Conservation (phyloP, 2,113 vertebrate genomes). For the Myanophis thanlyinensis region DNA sequence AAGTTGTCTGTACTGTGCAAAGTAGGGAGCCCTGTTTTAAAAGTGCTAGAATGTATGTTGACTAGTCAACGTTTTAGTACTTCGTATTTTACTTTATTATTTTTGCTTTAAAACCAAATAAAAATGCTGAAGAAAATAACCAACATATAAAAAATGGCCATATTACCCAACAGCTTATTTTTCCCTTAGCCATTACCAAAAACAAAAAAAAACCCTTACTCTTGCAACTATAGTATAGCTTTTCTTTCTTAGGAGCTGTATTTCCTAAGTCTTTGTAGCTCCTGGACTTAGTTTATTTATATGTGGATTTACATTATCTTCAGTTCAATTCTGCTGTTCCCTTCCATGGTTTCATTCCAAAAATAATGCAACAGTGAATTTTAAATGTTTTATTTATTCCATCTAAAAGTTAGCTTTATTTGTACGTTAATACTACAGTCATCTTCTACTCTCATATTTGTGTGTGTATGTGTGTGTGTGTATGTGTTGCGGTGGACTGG, state of each 20-base stretch:
- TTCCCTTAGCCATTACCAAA: not conserved
- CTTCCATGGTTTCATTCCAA: conserved; percentile 64
- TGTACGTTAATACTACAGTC: conserved; percentile 48
- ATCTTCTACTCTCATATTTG: conserved; percentile 45
- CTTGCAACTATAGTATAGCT: conserved; percentile 52
- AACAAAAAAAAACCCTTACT: not conserved
- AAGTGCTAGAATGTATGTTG: not conserved
- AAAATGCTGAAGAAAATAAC: conserved; percentile 19
- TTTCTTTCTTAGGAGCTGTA: conserved; percentile 45
- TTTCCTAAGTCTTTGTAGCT: conserved; percentile 42
- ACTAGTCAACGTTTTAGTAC: not conserved
- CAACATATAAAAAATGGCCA: not conserved
- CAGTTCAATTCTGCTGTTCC: conserved; percentile 53
- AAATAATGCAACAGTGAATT: conserved; percentile 54
- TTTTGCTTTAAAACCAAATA: not conserved
- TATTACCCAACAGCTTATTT: conserved; percentile 20
- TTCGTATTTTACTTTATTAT: not conserved
- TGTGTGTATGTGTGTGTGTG: conserved; percentile 30
- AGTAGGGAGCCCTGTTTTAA: not conserved
- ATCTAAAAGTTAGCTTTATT: conserved; percentile 55
- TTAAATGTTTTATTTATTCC: conserved; percentile 44
- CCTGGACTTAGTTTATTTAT: conserved; percentile 40
- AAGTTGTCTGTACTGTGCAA: not conserved
- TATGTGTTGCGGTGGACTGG: conserved; percentile 19
- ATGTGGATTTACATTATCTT: conserved; percentile 21